Base-by-base conservation (phyloP, 2,888 invertebrate species). In the Drosophila mimetica region DNA sequence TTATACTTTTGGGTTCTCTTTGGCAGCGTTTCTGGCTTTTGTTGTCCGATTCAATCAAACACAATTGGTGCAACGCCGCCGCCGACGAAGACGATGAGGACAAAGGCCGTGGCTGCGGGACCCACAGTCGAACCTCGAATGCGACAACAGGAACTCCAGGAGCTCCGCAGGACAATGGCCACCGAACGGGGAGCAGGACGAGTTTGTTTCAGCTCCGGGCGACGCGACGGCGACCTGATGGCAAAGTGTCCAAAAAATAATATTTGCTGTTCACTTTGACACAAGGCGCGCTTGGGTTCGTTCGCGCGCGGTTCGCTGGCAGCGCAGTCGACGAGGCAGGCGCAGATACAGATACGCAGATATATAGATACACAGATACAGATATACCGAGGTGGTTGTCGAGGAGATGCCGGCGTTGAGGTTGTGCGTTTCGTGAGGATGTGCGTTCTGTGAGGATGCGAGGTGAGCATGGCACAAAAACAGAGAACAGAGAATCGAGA, bases 181-280 rank as follows among this genome's bases (percentile, higher is more conserved):
- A 13, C 16, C 44, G 51, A 53, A 36, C 65, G 73, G 64, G 76
- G 77, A 81, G 79, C 86, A 75, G 86, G 89, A 89, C 90, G 28
- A 44, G 28, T 18, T 18, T 16, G 39, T 39, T 71, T 28, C 36
- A 53, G 70, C 72, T 70, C 61, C 72, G 84, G 74, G 74, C 85
- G 71, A 71, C 76, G 79, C 74, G 75, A 64, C 85, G 86, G 77
- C 81, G 89, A 89, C 90, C 90, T 91, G 90, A 91, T 90, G 90
- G 90, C 90, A 91, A 92, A 90, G 90, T 92, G 91, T 90, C 91
- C 90, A 90, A 90, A 90, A 90, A 90, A 89, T 90, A 86, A 82
- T 86, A 85, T 88, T 87, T 84, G 85, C 87, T 83, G 86, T 88
- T 86, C 86, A 74, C 78, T 86, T 87, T 88, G 88, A 85, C 85